Evolutionary conservation across 1,140 invertebrate species (phyloP), one percentile per base, ranked within the genome.

Genomic region (Dendrolimus punctatus): DNA sequence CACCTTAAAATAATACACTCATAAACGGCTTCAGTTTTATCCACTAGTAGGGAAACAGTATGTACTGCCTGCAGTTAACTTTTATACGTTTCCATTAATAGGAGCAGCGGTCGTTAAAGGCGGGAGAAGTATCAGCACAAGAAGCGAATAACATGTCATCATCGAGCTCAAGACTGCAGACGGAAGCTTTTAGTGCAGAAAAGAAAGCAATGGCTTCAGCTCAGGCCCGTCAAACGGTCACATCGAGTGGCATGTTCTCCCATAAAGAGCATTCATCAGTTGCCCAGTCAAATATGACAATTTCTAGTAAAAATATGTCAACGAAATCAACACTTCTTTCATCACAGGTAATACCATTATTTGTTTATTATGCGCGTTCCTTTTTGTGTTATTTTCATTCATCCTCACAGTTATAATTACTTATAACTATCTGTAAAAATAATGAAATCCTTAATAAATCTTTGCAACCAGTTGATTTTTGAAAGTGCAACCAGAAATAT

Each of bases 201-300:
- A 94, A 96, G 84, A 93, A 93, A 71, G 93, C 94, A 2, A 92
- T 94, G 83, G 92, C 93, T 54, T 92, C 94, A 46, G 93, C 95
- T 58, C 93, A 97, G 72, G 94, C 95, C 63, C 89, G 93, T 8
- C 94, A 96, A 76, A 95, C 93, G 5, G 90, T 95, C 52, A 95
- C 93, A 0, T 91, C 93, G 7, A 91, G 91, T 50, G 94, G 94
- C 6, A 90, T 94, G 64, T 93, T 91, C 75, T 95, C 94, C 70
- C 92, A 95, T 66, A 92, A 95, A 76, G 91, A 95, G 76, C 92
- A 93, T 62, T 83, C 80, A 57, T 89, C 93, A 58, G 88, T 94
- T 50, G 91, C 93, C 6, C 93, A 95, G 69, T 94, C 94, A 4
- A 95, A 94, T 57, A 91, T 89, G 80, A 94, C 92, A 4, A 93